Base-by-base conservation (phyloP, 1,140 invertebrate species). In the Bombyx mandarina region DNA sequence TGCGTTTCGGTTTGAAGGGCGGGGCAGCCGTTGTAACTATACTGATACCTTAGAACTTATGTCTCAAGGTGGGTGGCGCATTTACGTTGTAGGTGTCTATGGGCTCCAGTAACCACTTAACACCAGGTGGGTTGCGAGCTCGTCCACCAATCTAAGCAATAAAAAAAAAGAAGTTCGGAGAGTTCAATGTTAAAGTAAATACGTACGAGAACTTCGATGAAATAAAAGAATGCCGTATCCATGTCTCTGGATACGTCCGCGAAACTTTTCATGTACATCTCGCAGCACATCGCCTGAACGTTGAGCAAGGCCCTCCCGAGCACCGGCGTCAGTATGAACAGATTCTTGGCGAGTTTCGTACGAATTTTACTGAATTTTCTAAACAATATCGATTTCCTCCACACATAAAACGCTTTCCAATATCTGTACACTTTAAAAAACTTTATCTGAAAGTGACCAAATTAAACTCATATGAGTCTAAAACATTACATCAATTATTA, bases 321-420 rank as follows among this genome's bases (percentile, higher is more conserved):
- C 2, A 92, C 90, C n/a, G 90, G 89, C 66, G 95, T 93, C 0
- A 92, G 90, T 59, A 93, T 91, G 62, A 96, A 95, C 5, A 96
- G 81, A 74, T 93, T 91, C 44, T 92, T 89, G 10, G 90, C 83
- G 0, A 97, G 71, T 58, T 85, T 82, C 48, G 88, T 90, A 10
- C 89, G 90, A 0, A 91, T 90, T 7, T 82, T 76, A 47, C 75
- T 88, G 51, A 92, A 90, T 78, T 95, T 96, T 45, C 90, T 89
- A 62, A 90, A 92, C 35, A 90, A 83, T 12, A 96, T 90, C n/a
- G 91, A 92, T 71, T 94, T 94, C 46, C 90, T 88, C 95, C 95
- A 96, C 0, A 93, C 89, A 67, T 92, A 93, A 77, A 96, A 95
- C 0, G 93, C 91, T 80, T 96, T 96, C 94, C 95, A 96, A 53